Percentiles rank a stretch among this genome's conserved stretches.
These are phyloP conservation scores for Clarias fuscus DNA, from an alignment of 2,797 vertebrate genomes.

Conservation along the genomic window DNA sequence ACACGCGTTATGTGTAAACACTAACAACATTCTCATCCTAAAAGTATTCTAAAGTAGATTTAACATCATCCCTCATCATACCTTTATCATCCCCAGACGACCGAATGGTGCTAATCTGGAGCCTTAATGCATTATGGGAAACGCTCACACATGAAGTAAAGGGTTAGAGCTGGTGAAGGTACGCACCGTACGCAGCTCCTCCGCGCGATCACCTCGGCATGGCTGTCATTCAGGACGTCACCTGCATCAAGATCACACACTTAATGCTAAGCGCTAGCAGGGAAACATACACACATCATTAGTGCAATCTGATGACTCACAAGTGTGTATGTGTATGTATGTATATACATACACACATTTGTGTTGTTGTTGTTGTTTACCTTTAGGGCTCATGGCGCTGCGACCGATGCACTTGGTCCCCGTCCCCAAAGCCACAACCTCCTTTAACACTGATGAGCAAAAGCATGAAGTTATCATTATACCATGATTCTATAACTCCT, in stretches of 20 bases:
- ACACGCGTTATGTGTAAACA: too few species aligned
- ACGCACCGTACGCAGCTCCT: conserved; percentile 88
- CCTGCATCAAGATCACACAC: conserved; percentile 68
- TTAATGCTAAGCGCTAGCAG: not conserved
- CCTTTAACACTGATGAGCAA: conserved; percentile 67
- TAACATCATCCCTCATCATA: not conserved
- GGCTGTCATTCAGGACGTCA: conserved; percentile 92
- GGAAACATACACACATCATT: not conserved
- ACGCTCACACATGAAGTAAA: not conserved
- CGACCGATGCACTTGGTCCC: conserved; percentile 94
- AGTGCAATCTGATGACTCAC: not conserved
- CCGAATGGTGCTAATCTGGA: not conserved
- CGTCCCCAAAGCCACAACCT: conserved; percentile 92
- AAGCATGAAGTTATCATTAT: not conserved
- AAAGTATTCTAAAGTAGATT: not conserved
- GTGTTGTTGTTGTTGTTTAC: conserved; percentile 65
- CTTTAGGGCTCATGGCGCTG: conserved; percentile 81
- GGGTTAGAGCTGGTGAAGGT: too few species aligned
- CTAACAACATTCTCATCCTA: too few species aligned
- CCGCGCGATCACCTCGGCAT: conserved; percentile 90
- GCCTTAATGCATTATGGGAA: not conserved
- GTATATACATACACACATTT: not conserved
- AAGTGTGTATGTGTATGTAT: too few species aligned
- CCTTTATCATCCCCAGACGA: not conserved
- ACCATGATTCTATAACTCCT: not conserved